Conservation (phyloP, 2,797 vertebrate genomes). For the Psittacula derbiana region DNA sequence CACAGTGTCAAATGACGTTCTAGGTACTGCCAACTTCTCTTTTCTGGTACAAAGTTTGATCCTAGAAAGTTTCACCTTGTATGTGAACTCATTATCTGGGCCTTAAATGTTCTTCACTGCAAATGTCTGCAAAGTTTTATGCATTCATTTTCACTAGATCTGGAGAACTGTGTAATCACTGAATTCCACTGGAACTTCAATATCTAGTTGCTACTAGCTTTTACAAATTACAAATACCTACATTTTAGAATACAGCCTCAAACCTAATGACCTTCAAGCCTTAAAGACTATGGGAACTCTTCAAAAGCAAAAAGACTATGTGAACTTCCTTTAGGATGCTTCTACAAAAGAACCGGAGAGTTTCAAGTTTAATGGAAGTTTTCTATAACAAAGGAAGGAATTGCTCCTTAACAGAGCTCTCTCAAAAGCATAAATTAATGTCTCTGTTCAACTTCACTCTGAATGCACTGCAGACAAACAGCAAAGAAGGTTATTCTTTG, state of each 20-base stretch:
- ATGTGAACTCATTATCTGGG: background rate
- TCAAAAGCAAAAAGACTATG: background rate
- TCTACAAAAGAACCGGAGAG: background rate
- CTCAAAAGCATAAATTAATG: background rate
- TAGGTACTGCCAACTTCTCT: background rate
- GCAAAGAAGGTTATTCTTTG: background rate
- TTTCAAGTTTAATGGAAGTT: background rate
- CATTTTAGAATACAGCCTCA: background rate
- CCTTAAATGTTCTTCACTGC: background rate
- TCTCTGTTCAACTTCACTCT: background rate
- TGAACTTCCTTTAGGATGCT: background rate
- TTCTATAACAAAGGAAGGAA: background rate
- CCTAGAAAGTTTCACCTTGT: background rate
- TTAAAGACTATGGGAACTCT: background rate
- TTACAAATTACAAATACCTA: background rate
- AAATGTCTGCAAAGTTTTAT: background rate
- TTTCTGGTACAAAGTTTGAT: background rate
- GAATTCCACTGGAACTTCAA: background rate
- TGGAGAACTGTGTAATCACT: background rate
- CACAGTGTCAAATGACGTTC: background rate
- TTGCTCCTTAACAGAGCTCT: background rate
- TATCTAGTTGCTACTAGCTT: background rate
- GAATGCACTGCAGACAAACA: background rate
- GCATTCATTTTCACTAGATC: background rate
- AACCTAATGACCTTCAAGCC: background rate